Evolutionary conservation across 2,888 invertebrate species (phyloP), one percentile per base, ranked within the genome.

Genomic region (Ferdinandea cuprea): DNA sequence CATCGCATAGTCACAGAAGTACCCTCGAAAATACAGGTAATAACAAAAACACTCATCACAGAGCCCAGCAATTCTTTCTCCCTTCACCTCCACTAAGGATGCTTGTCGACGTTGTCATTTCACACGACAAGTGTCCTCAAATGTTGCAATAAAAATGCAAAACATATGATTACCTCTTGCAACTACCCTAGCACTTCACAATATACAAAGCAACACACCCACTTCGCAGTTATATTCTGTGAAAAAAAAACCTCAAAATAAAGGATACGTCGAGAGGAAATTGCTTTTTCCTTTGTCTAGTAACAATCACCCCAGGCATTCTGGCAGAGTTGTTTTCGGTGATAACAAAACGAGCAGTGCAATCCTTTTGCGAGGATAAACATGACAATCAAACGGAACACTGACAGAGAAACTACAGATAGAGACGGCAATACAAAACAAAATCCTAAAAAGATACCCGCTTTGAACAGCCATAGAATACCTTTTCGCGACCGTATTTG

Each of bases 201-300:
- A 42, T 52, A 46, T 42, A 52, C 35, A 50, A 37, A 65, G 52
- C 50, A 15, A 50, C 66, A 74, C 54, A 52, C 17, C 21, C 25
- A 40, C 59, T 32, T 32, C 44, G 44, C 7, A 40, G 50, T 30
- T 40, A 42, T 48, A 44, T 69, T 56, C 42, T 66, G 40, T n/a
- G 11, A 35, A 65, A 58, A 35, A 37, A 35, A 59, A 54, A 42
- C 4, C 61, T 32, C n/a, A 59, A 42, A 48, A 78, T 54, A 78
- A 63, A 68, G 78, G 72, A 73, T 78, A 78, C 44, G 72, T 78
- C 61, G 63, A 68, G 72, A 83, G 72, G 78, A 83, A 78, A 83
- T 83, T 83, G 83, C 83, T 83, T 83, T 80, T 83, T 83, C 78
- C 83, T 83, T 83, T 83, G 83, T 73, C 78, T 78, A 83, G 78